Percentiles rank a stretch among this genome's conserved stretches.
Conservation (phyloP, 2,797 vertebrate species). For the Mastacembelus armatus region DNA sequence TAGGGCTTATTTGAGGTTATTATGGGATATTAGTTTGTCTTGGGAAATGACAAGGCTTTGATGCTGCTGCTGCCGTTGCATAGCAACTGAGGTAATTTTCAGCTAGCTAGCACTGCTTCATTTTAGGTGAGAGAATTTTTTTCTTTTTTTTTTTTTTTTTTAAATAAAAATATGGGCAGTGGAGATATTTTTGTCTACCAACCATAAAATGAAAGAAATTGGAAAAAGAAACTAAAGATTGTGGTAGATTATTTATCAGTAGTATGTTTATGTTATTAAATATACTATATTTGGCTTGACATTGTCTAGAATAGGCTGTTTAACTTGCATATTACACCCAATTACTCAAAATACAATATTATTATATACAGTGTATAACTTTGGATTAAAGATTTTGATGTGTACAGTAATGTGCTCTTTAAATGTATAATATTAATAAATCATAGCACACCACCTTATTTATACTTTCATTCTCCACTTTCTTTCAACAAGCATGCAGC, state of each 20-base stretch:
- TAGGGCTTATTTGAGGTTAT: constrained; percentile 81
- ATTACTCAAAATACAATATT: background rate
- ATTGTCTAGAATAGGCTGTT: background rate
- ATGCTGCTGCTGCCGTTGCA: constrained; percentile 77
- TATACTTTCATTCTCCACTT: no score
- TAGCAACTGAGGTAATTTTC: constrained; percentile 84
- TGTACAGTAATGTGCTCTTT: no score
- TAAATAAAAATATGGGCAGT: constrained; percentile 54
- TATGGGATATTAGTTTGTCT: constrained; percentile 83
- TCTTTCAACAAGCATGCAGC: no score
- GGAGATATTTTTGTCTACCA: constrained; percentile 60
- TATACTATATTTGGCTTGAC: background rate
- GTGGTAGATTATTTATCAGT: background rate
- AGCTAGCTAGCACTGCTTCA: constrained; percentile 69
- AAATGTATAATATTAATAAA: no score
- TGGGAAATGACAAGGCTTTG: constrained; percentile 81
- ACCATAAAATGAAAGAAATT: constrained; percentile 9
- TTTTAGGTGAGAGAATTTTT: constrained; percentile 69
- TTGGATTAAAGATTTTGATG: background rate
- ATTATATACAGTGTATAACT: background rate
- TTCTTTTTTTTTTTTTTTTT: constrained; percentile 32
- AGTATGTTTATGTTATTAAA: constrained; percentile 21
- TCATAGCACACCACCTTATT: no score
- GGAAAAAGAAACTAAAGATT: background rate
- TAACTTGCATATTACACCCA: background rate